Base-by-base conservation (phyloP, 2,797 vertebrate species). In the Syngnathus acus region DNA sequence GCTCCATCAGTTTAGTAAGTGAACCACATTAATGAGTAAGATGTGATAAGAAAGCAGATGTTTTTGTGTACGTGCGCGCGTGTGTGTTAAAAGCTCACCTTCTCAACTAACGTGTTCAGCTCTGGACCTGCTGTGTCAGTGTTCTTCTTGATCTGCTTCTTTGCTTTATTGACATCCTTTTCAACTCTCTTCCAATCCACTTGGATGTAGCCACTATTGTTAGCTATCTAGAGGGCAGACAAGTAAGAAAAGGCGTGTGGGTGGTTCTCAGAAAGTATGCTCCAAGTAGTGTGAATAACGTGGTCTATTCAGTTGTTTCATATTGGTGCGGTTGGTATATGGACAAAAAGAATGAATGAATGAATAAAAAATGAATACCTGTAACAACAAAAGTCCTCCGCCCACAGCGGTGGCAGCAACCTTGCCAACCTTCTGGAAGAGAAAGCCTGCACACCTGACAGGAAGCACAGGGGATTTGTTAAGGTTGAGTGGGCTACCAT, bases 371-470 rank as follows among this genome's bases (percentile, higher is more conserved):
- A n/a, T 53, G 3, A 67, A 21, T 93, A 99, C 97, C 93, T 99
- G 97, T 75, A 99, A 88, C 72, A 99, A 90, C 81, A 99, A 93
- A 79, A 99, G 98, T 76, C 96, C 97, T 78, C 97, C 97, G 32
- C 97, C 97, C 61, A 98, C 94, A 76, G 96, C 93, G 65, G 95
- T 97, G 65, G 97, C 97, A 71, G 96, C 95, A 76, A 99, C 90
- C 82, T 99, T 99, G 54, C 97, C 97, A 72, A 99, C 96, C 83
- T 97, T 99, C 90, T 98, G 95, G 88, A 96, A 99, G 70, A 99
- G 91, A 92, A 97, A 99, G 77, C 97, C 97, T 68, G 93, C 94
- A 93, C 97, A 99, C 97, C 97, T 57, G 51, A 6, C 10, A 19
- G 21, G 32, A 38, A 64, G 16, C 32, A 17, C 26, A 37, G 14